A percentile compares a stretch with the other conserved stretches of the same genome.
These are phyloP conservation scores for Diachrysia chrysitis DNA, from an alignment of 2,888 invertebrate species.

Conservation along the genomic window DNA sequence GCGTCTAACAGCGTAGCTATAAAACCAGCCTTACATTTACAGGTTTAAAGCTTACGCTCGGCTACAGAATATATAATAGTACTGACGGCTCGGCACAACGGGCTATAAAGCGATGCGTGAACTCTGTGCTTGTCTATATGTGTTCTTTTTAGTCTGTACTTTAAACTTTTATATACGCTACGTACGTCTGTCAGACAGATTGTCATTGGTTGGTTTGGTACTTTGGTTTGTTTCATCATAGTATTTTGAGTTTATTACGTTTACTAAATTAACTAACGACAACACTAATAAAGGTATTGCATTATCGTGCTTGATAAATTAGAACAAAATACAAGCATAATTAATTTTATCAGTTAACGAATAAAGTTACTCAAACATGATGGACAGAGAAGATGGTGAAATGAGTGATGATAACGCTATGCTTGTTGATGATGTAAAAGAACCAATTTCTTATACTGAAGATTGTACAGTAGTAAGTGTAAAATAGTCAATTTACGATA, in stretches of 20 bases:
- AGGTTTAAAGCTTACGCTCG: too few relatives aligned
- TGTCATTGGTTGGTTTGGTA: neutral
- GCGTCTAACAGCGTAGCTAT: too few relatives aligned
- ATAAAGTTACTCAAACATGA: constrained; percentile 31
- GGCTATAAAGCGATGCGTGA: too few relatives aligned
- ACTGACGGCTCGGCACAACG: too few relatives aligned
- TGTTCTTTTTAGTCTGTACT: neutral
- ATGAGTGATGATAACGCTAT: constrained; percentile 85
- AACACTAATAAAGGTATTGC: neutral
- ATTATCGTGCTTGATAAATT: neutral
- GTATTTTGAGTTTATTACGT: neutral
- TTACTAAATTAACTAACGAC: neutral
- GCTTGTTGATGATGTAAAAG: constrained; percentile 73
- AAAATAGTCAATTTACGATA: neutral
- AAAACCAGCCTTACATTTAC: too few relatives aligned
- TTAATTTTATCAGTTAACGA: neutral
- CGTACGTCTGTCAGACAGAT: neutral
- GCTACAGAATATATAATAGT: too few relatives aligned
- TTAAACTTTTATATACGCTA: neutral
- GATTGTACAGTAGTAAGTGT: constrained; percentile 72
- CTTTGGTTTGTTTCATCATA: neutral
- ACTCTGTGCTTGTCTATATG: too few relatives aligned
- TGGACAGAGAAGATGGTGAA: constrained; percentile 86
- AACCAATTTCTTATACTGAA: constrained; percentile 52
- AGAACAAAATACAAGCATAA: neutral